These are phyloP conservation scores for Pyrocephalus nanus DNA, from an alignment of 2,797 vertebrate species.

Conservation along the genomic window DNA sequence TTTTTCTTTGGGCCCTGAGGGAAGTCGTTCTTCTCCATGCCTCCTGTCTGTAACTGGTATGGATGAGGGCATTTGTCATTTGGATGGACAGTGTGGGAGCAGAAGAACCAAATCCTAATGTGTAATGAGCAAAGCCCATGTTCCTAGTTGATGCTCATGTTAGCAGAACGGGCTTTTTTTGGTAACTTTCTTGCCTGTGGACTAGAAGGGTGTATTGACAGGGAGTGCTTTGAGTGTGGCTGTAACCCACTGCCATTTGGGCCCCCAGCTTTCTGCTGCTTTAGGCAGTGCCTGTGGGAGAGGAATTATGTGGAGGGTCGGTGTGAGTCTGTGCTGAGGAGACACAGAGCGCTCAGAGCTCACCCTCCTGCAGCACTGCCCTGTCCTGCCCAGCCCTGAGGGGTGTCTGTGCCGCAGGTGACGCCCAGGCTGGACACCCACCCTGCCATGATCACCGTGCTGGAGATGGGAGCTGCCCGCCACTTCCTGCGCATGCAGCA, in stretches of 20 bases:
- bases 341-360: not conserved
- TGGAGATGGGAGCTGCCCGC: conserved; percentile 96
- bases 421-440: conserved; percentile 92
- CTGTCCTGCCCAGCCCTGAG: not conserved
- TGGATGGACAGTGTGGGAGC: not conserved
- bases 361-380: not conserved
- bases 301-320: accelerated
- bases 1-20: not conserved
- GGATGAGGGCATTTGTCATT: not conserved
- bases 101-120: not conserved
- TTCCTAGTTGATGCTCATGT: not conserved
- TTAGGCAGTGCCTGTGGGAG: not conserved
- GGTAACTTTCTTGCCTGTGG: not conserved
- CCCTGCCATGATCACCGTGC: conserved; percentile 96
- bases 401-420: conserved; percentile 73
- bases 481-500: conserved; percentile 98
- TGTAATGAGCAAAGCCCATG: not conserved
- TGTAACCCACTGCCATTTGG: not conserved
- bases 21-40: not conserved
- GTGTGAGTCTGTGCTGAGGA: not conserved
- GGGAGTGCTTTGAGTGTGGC: not conserved
- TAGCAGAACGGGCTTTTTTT: not conserved
- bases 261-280: not conserved
- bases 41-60: not conserved
- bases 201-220: not conserved